Evolutionary conservation across 2,797 vertebrate genomes (phyloP).

Genomic region (Synanceia verrucosa): DNA sequence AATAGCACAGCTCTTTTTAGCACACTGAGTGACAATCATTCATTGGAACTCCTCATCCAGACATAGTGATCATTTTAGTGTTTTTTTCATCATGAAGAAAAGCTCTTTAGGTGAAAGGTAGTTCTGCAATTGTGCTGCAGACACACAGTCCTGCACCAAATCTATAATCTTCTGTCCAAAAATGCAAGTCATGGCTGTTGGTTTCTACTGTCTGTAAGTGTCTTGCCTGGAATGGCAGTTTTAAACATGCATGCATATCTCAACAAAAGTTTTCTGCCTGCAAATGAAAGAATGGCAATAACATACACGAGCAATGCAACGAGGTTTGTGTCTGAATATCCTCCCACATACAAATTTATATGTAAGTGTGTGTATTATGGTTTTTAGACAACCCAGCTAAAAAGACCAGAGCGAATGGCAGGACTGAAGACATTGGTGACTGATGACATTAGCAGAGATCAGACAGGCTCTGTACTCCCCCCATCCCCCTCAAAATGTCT

Average conservation of each 20-base stretch:
- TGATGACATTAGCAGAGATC: slow-evolving; percentile 76
- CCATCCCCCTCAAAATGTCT: slow-evolving; percentile 47
- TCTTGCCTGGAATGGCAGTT: no score
- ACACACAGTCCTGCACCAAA: background rate
- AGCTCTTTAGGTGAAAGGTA: background rate
- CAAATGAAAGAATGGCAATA: background rate
- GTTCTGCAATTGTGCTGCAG: background rate
- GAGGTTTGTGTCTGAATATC: background rate
- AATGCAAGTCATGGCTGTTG: background rate
- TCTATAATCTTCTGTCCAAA: background rate
- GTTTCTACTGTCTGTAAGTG: no score
- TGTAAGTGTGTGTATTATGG: slow-evolving; percentile 9
- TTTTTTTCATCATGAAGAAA: background rate
- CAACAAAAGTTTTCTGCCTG: background rate
- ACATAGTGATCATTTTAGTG: background rate
- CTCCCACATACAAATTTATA: background rate
- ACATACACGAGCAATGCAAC: background rate
- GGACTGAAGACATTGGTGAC: slow-evolving; percentile 57
- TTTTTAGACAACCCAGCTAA: slow-evolving; percentile 26
- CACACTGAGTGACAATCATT: slow-evolving; percentile 1
- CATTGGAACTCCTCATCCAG: background rate
- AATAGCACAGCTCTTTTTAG: slow-evolving; percentile 7
- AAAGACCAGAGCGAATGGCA: slow-evolving; percentile 27
- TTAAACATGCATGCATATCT: background rate
- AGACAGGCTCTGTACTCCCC: slow-evolving; percentile 37